These are phyloP conservation scores for Coracias cyanogaster DNA, from an alignment of 2,797 vertebrate species.

Conservation along the genomic window DNA sequence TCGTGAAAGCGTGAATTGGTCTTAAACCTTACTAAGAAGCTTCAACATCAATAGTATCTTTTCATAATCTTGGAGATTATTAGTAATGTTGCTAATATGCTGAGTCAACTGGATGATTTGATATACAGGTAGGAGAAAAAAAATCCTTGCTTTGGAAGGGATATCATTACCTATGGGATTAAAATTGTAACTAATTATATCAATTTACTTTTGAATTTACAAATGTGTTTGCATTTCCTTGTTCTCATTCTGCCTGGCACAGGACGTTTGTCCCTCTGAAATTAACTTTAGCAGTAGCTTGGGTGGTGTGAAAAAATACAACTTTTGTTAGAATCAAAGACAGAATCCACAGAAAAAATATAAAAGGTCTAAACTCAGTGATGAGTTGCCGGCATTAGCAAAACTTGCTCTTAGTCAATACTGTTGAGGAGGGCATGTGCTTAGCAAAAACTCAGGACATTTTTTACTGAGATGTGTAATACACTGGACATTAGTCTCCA, in stretches of 20 bases:
- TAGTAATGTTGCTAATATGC: background rate
- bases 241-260: background rate
- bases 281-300: background rate
- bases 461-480: background rate
- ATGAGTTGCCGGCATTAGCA: background rate
- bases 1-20: background rate
- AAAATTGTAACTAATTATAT: background rate
- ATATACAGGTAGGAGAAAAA: background rate
- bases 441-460: background rate
- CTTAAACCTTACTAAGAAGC: background rate
- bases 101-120: background rate
- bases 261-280: background rate
- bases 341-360: background rate
- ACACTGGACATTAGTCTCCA: background rate
- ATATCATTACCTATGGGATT: background rate
- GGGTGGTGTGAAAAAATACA: background rate
- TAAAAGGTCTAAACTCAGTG: background rate
- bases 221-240: background rate
- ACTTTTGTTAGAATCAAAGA: background rate
- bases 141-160: background rate
- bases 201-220: background rate
- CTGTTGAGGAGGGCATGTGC: accelerated
- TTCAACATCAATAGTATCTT: background rate
- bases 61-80: background rate
- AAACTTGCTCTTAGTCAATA: background rate